These are phyloP conservation scores for Delphinus delphis DNA, from an alignment of 2,113 vertebrate genomes.

Conservation along the genomic window DNA sequence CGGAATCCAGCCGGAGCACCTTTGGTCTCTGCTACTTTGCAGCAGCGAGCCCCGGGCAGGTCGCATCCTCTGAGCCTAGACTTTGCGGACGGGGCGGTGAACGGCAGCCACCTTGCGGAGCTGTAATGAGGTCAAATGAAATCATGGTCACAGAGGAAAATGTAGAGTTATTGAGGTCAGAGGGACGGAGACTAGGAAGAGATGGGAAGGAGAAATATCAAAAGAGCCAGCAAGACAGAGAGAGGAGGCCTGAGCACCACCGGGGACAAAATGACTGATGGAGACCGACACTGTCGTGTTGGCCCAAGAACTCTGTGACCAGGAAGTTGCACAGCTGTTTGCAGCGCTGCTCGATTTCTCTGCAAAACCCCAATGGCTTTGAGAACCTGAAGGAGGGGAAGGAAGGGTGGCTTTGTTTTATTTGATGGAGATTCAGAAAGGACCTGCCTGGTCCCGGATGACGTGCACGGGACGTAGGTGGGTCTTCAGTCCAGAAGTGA, in stretches of 20 bases:
- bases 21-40: no score
- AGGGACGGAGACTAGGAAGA: no score
- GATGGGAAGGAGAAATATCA: accelerated
- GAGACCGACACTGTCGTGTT: accelerated
- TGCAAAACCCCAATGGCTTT: background rate
- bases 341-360: accelerated
- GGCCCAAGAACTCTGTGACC: no score
- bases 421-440: background rate
- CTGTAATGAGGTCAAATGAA: background rate
- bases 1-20: background rate
- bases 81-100: accelerated
- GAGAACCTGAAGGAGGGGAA: background rate
- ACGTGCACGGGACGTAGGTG: accelerated
- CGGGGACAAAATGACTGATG: accelerated
- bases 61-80: background rate
- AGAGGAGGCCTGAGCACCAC: accelerated
- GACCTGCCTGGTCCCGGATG: background rate
- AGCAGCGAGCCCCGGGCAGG: background rate
- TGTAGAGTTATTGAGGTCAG: background rate
- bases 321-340: background rate
- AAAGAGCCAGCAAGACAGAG: background rate
- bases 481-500: background rate
- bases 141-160: background rate
- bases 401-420: background rate
- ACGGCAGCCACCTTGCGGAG: accelerated